phyloP scores from a whole-genome alignment of 2,888 invertebrate genomes.

The Sphecodes monilicornis region DNA sequence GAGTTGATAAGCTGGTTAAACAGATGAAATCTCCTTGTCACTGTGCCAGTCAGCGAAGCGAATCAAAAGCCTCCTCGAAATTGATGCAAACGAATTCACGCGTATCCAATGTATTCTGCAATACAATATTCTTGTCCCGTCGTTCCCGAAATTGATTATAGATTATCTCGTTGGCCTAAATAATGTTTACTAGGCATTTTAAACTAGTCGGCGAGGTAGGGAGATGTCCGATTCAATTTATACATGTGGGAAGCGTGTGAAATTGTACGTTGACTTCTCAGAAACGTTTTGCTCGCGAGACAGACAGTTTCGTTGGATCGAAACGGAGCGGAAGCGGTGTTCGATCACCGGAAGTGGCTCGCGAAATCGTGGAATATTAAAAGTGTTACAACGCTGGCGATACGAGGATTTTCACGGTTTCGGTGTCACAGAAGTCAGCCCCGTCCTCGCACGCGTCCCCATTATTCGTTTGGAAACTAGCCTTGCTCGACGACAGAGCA shows the following conservation, averaged over 20 bases:
- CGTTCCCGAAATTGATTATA: neutral
- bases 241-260: neutral
- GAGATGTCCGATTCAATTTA: neutral
- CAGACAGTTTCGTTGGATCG: too few relatives aligned
- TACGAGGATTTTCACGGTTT: neutral
- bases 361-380: neutral
- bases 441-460: neutral
- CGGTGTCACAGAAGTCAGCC: neutral
- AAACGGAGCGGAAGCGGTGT: too few relatives aligned
- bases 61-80: neutral
- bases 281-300: too few relatives aligned
- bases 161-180: neutral
- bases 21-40: neutral
- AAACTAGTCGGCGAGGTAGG: neutral
- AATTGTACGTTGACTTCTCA: too few relatives aligned
- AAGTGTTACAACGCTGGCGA: neutral
- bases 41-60: neutral
- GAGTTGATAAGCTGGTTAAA: constrained; percentile 17
- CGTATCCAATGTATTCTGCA: too few relatives aligned
- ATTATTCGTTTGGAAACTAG: constrained; percentile 14
- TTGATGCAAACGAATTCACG: constrained; percentile 20
- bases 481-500: neutral
- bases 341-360: neutral
- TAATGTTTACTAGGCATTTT: neutral
- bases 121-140: neutral